Evolutionary conservation across 2,888 invertebrate genomes (phyloP).

Genomic region (Habrosyne pyritoides): DNA sequence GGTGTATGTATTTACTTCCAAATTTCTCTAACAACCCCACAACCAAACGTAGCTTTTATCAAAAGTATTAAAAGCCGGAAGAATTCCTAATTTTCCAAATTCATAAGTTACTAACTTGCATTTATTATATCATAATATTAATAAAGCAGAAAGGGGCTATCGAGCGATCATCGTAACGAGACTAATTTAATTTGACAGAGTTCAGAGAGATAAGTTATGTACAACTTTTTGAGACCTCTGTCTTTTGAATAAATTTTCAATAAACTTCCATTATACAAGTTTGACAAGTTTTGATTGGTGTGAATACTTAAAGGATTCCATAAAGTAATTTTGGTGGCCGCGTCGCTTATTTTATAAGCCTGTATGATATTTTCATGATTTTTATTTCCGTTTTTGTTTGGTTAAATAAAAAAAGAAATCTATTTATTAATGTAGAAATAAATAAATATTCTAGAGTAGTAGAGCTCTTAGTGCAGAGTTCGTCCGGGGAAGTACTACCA

Average conservation of each 20-base stretch:
- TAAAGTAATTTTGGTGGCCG: constrained; percentile 32
- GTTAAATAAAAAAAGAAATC: too few relatives aligned
- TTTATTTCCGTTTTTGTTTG: too few relatives aligned
- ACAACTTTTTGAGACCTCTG: constrained; percentile 61
- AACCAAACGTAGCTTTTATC: neutral
- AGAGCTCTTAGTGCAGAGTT: too few relatives aligned
- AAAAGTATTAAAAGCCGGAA: neutral
- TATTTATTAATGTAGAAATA: too few relatives aligned
- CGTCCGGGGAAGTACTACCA: too few relatives aligned
- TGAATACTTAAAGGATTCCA: constrained; percentile 49
- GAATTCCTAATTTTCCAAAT: neutral
- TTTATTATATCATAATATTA: constrained; percentile 30
- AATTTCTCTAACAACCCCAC: too few relatives aligned
- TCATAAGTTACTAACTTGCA: constrained; percentile 26
- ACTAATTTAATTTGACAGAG: constrained; percentile 69
- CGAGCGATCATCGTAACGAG: constrained; percentile 57
- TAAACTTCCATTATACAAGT: constrained; percentile 69
- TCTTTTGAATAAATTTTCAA: constrained; percentile 76
- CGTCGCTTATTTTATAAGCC: constrained; percentile 19
- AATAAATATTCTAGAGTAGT: too few relatives aligned
- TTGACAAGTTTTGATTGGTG: constrained; percentile 72
- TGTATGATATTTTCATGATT: neutral
- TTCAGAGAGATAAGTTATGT: constrained; percentile 68
- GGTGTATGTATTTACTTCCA: too few relatives aligned
- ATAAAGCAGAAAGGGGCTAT: constrained; percentile 44